Percentiles rank a stretch among this genome's conserved stretches.
Conservation (phyloP, 2,888 invertebrate genomes). For the Shargacucullia verbasci region DNA sequence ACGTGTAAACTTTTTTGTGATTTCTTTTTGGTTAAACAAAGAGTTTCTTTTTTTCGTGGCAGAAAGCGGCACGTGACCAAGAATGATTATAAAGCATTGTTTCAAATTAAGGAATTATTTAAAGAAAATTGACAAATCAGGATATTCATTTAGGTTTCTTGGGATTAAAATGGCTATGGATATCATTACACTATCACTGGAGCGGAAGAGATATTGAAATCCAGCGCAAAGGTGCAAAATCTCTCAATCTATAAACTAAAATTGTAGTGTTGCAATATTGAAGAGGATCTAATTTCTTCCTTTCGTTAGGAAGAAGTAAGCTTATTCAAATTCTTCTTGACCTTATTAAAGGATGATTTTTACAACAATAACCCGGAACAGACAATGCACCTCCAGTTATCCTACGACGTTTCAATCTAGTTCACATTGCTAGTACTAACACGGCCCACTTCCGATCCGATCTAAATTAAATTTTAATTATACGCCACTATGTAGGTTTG, state of each 20-base stretch:
- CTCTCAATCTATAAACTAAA: no score
- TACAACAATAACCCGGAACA: background rate
- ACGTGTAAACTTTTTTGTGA: conserved; percentile 18
- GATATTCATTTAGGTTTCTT: conserved; percentile 16
- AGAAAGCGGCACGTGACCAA: conserved; percentile 30
- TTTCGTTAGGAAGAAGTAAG: no score
- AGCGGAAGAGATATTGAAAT: no score
- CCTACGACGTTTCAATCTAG: conserved; percentile 28
- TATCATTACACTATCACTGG: no score
- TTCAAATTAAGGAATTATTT: conserved; percentile 1
- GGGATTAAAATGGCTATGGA: background rate
- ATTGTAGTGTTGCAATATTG: no score
- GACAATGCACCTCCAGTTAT: background rate
- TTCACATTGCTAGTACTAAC: conserved; percentile 25
- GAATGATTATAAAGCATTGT: conserved; percentile 6
- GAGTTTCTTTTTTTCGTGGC: background rate
- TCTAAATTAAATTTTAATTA: conserved; percentile 57
- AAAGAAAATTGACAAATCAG: background rate
- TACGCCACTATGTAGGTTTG: conserved; percentile 41
- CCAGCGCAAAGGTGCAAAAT: no score
- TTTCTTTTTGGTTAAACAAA: conserved; percentile 22
- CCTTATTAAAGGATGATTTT: no score
- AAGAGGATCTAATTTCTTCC: no score
- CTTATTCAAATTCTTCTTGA: no score
- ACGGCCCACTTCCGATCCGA: conserved; percentile 41